These are phyloP conservation scores for Drosophila auraria DNA, from an alignment of 1,140 invertebrate genomes.

Conservation along the genomic window DNA sequence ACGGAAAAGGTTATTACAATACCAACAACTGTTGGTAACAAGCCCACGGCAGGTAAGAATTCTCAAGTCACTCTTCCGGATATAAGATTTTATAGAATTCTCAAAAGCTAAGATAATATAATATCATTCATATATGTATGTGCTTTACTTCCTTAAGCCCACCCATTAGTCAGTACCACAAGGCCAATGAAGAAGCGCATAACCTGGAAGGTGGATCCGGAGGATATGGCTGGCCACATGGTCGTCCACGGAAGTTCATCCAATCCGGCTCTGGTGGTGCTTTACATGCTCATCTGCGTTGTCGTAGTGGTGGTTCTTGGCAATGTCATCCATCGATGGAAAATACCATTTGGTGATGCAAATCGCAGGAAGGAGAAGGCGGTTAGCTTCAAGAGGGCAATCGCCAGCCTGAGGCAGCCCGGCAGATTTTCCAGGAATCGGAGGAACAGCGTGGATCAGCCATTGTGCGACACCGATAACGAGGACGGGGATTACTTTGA, in stretches of 20 bases:
- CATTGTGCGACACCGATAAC: conserved; percentile 27
- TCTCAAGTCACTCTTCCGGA: too few relatives aligned
- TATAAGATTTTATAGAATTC: too few relatives aligned
- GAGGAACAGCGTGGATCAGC: neutral
- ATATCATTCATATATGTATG: too few relatives aligned
- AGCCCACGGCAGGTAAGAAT: conserved; percentile 5
- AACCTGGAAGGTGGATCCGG: conserved; percentile 40
- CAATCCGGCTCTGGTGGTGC: conserved; percentile 38
- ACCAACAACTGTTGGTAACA: neutral
- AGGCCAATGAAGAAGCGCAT: neutral
- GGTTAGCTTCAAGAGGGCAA: conserved; percentile 46
- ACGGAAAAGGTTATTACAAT: neutral
- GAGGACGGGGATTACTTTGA: conserved; percentile 36
- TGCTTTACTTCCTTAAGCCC: neutral
- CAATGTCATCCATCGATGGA: conserved; percentile 53
- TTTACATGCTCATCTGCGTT: conserved; percentile 33
- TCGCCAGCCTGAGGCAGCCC: conserved; percentile 23
- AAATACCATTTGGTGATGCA: neutral
- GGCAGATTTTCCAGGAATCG: neutral
- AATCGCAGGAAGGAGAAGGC: conserved; percentile 37
- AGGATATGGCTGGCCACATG: conserved; percentile 34
- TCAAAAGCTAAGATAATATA: neutral
- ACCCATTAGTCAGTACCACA: neutral
- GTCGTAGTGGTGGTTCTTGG: conserved; percentile 22
- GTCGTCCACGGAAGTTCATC: neutral